Percentiles rank a stretch among this genome's conserved stretches.
These are phyloP conservation scores for Drosophila silvestris DNA, from an alignment of 2,888 invertebrate species.

Conservation along the genomic window DNA sequence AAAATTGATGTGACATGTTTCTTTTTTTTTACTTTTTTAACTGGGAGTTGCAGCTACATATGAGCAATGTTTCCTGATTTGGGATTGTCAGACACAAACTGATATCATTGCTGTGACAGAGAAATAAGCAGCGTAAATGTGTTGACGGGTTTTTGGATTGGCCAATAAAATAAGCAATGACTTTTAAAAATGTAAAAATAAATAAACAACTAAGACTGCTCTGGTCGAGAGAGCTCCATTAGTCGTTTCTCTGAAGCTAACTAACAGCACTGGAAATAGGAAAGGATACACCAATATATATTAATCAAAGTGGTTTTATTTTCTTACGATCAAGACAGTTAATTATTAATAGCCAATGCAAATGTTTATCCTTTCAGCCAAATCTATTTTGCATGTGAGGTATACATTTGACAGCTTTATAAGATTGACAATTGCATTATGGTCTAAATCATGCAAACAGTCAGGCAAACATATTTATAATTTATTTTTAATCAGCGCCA, in stretches of 20 bases:
- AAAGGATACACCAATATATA: background rate
- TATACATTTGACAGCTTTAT: constrained; percentile 12
- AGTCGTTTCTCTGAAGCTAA: background rate
- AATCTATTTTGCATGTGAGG: background rate
- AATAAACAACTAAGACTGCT: background rate
- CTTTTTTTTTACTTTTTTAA: background rate
- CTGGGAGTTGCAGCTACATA: constrained; percentile 21
- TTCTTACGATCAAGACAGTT: background rate
- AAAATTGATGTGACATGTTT: constrained; percentile 72
- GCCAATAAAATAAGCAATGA: constrained; percentile 12
- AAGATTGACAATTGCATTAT: constrained; percentile 4
- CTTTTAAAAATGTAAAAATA: background rate
- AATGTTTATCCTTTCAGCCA: background rate
- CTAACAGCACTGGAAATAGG: background rate
- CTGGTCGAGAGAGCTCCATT: background rate
- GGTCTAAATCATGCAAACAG: constrained; percentile 47
- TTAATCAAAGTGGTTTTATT: background rate
- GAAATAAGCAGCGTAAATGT: constrained; percentile 21
- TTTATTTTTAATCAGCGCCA: constrained; percentile 69
- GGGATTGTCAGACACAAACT: constrained; percentile 32
- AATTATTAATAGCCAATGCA: background rate
- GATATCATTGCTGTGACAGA: constrained; percentile 16
- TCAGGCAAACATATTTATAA: constrained; percentile 62
- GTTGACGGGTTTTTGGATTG: constrained; percentile 28
- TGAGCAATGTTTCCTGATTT: constrained; percentile 70